Conservation (phyloP, 1,140 invertebrate genomes). For the Andricus grossulariae region DNA sequence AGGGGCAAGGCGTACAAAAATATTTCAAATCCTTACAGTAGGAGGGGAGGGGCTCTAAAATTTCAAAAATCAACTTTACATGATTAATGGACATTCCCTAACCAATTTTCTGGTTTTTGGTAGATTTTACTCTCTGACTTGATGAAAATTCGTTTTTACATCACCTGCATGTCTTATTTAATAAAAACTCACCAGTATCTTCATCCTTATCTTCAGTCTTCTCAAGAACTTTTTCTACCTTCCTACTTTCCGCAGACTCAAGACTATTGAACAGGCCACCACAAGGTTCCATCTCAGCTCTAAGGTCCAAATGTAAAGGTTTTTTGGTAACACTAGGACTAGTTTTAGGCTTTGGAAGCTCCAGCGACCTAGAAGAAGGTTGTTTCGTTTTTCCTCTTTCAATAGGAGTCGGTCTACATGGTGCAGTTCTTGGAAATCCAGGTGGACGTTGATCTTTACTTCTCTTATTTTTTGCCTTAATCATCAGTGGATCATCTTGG, state of each 20-base stretch:
- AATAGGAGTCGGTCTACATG: neutral
- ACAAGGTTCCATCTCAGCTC: neutral
- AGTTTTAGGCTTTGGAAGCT: neutral
- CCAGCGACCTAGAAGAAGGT: neutral
- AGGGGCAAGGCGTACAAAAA: too few relatives aligned
- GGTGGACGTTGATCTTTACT: neutral
- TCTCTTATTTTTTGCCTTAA: neutral
- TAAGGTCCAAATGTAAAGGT: neutral
- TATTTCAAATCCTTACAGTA: too few relatives aligned
- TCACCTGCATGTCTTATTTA: neutral
- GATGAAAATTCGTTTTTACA: neutral
- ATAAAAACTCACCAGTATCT: neutral
- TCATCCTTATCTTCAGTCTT: neutral
- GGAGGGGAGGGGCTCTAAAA: too few relatives aligned
- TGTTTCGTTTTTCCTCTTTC: constrained; percentile 28
- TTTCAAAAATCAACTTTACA: too few relatives aligned
- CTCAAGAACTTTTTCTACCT: neutral
- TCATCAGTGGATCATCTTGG: neutral
- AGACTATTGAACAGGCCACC: neutral
- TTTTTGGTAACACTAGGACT: neutral
- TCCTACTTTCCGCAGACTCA: neutral
- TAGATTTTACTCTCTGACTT: too few relatives aligned
- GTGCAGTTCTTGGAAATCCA: neutral
- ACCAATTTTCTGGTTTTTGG: too few relatives aligned
- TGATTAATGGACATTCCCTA: too few relatives aligned